phyloP scores from a whole-genome alignment of 37 sponge, comb jelly and placozoan genomes.

The Ephydatia muelleri region DNA sequence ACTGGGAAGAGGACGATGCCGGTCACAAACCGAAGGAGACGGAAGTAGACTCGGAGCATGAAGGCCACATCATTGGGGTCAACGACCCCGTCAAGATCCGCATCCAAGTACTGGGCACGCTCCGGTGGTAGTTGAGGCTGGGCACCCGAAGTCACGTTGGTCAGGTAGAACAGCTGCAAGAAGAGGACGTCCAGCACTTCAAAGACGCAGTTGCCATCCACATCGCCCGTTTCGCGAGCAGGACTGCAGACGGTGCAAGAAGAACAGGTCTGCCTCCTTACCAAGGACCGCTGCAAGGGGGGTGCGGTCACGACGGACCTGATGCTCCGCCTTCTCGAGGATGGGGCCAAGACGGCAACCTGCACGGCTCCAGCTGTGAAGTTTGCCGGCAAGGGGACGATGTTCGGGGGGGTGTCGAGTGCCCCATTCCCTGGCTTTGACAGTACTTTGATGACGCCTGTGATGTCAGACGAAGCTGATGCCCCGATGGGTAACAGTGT shows the following conservation, averaged over 20 bases:
- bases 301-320: not conserved
- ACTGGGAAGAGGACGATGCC: constrained; percentile 7
- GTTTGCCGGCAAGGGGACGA: constrained; percentile 12
- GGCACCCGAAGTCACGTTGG: constrained; percentile 4
- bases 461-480: constrained; percentile 28
- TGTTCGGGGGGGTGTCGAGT: constrained; percentile 6
- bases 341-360: constrained; percentile 6
- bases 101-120: constrained; percentile 35
- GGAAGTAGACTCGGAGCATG: constrained; percentile 57
- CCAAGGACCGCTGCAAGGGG: not conserved
- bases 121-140: constrained; percentile 8
- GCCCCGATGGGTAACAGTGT: constrained; percentile 23
- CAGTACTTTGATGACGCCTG: constrained; percentile 33
- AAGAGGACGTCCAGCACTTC: constrained; percentile 58
- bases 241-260: constrained; percentile 7
- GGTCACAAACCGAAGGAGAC: constrained; percentile 40
- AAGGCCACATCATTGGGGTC: constrained; percentile 75
- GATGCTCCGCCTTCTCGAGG: not conserved
- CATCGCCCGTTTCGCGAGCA: constrained; percentile 62
- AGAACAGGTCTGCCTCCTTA: constrained; percentile 18
- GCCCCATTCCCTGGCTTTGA: constrained; percentile 2
- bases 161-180: constrained; percentile 44
- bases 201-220: constrained; percentile 74
- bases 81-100: constrained; percentile 43
- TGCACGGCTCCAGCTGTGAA: constrained; percentile 64